These are phyloP conservation scores for Crypturellus tataupa DNA, from an alignment of 2,797 vertebrate species.

Conservation along the genomic window DNA sequence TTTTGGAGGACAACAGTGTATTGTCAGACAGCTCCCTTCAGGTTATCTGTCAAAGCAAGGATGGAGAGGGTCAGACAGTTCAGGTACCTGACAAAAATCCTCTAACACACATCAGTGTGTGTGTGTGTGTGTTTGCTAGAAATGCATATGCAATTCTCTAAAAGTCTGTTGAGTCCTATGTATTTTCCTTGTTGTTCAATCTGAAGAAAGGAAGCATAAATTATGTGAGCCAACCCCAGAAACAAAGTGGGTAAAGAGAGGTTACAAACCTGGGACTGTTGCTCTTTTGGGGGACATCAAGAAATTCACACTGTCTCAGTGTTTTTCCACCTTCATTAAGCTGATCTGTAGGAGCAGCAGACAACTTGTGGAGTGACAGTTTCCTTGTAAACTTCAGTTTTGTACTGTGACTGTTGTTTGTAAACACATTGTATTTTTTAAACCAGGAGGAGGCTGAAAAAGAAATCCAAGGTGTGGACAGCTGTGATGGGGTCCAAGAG, in stretches of 20 bases:
- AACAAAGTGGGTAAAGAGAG: background rate
- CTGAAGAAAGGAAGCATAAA: background rate
- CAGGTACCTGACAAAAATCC: background rate
- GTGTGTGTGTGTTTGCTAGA: background rate
- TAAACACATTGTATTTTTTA: background rate
- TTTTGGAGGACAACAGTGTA: background rate
- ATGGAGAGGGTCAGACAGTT: background rate
- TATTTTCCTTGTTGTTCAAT: background rate
- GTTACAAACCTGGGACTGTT: background rate
- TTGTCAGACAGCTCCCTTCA: background rate
- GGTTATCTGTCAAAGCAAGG: background rate
- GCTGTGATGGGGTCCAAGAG: background rate
- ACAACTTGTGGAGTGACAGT: background rate
- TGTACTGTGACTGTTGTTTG: background rate
- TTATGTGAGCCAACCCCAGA: background rate
- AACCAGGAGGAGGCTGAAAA: slow-evolving; percentile 3
- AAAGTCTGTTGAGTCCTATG: background rate
- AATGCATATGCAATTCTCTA: background rate
- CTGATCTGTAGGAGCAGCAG: background rate
- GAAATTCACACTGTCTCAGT: background rate
- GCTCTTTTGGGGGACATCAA: background rate
- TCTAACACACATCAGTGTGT: background rate
- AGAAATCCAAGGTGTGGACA: background rate
- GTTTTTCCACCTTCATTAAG: background rate
- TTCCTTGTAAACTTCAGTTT: background rate